Evolutionary conservation across 2,888 invertebrate genomes (phyloP).

Genomic region (Malthinus flaveolus): DNA sequence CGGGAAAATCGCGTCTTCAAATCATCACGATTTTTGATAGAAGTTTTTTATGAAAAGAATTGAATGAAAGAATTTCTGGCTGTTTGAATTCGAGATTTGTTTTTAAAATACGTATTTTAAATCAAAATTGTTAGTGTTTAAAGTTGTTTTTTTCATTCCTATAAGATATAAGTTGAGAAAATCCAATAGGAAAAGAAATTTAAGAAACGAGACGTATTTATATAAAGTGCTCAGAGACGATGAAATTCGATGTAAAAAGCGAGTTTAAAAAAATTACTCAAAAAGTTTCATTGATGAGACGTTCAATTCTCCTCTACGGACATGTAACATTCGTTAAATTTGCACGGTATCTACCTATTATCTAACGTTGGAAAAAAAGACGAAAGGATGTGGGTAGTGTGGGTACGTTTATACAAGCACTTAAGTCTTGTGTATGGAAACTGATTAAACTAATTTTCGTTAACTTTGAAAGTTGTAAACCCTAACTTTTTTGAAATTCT

Average conservation of each 20-base stretch:
- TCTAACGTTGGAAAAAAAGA: too few relatives aligned
- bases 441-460: too few relatives aligned
- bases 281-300: neutral
- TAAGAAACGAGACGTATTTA: neutral
- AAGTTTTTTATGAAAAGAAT: constrained; percentile 6
- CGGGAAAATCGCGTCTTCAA: neutral
- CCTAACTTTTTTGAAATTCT: too few relatives aligned
- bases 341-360: too few relatives aligned
- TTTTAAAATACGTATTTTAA: neutral
- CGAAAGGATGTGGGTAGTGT: too few relatives aligned
- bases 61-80: neutral
- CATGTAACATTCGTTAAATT: too few relatives aligned
- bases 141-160: neutral
- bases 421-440: too few relatives aligned
- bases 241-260: constrained; percentile 4
- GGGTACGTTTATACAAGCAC: too few relatives aligned
- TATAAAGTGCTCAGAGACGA: neutral
- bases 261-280: constrained; percentile 7
- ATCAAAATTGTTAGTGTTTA: constrained; percentile 4
- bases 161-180: neutral
- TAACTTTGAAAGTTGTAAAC: too few relatives aligned
- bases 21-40: constrained; percentile 1
- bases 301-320: too few relatives aligned
- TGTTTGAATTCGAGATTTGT: constrained; percentile 9
- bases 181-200: neutral